Evolutionary conservation across 2,797 vertebrate genomes (phyloP), one percentile per base, ranked within the genome.

Genomic region (Onychomys arenicola): DNA sequence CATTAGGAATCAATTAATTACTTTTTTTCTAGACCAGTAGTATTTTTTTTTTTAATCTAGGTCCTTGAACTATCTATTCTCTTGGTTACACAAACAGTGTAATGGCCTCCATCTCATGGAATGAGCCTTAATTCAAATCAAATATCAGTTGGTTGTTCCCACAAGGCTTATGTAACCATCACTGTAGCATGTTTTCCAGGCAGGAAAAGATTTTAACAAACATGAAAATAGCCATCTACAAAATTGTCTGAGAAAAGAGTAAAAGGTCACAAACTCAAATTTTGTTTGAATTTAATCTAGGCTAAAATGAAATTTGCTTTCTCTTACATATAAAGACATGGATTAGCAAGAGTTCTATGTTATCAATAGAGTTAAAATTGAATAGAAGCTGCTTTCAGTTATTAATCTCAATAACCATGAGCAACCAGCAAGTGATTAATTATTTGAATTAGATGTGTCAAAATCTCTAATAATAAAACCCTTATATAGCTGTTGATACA

Each of bases 241-340:
- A 92, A 96, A 67, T 77, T 40, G 40, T 13, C 2, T 94, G 65
- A 86, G 57, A 93, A 94, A 87, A 85, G 23, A 69, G 10, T 81
- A 43, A 96, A 84, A 90, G 3, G 12, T 59, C 63, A 85, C 49
- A 96, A 90, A 88, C 78, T 96, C 71, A 82, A 78, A 90, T 29
- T 96, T 77, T 84, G 49, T 87, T 93, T 84, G 40, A 91, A 81
- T 93, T 94, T 69, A 82, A 0, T 75, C 16, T 83, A n/a, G 3
- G 11, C 29, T 85, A 77, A 32, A 81, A 7, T 81, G 14, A 96
- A 96, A 95, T 90, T 76, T 86, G 69, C 19, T 67, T 94, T 81
- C 19, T 65, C 19, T 5, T 88, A 25, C 19, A 23, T 77, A 67
- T 43, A 21, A 95, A 94, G 52, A 23, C 14, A 40, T 23, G 5